Evolutionary conservation across 2,797 vertebrate genomes (phyloP).

Genomic region (Myotis findleyi): DNA sequence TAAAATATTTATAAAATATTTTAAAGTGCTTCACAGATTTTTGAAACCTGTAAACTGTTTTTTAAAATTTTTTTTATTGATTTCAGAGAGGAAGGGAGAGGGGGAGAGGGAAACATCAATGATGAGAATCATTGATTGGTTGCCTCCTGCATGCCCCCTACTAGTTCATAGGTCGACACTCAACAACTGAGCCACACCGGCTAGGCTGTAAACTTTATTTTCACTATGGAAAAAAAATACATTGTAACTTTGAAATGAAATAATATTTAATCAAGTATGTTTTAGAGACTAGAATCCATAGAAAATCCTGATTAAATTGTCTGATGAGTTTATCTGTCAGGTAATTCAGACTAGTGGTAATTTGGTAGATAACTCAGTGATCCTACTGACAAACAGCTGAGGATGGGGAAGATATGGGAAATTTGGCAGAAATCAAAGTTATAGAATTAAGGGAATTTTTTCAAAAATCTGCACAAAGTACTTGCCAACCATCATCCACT

Average conservation of each 20-base stretch:
- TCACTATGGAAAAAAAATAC: conserved; percentile 22
- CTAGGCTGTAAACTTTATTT: conserved; percentile 20
- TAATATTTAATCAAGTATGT: neutral
- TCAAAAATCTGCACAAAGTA: neutral
- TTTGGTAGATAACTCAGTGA: neutral
- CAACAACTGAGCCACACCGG: too few species aligned
- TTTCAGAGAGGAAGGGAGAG: too few species aligned
- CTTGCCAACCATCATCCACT: neutral
- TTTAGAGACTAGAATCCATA: conserved; percentile 39
- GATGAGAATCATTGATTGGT: too few species aligned
- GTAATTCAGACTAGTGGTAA: neutral
- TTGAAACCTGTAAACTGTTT: conserved; percentile 41
- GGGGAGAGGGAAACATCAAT: too few species aligned
- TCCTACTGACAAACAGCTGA: neutral
- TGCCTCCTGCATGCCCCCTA: too few species aligned
- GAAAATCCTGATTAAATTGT: conserved; percentile 50
- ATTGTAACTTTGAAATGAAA: conserved; percentile 30
- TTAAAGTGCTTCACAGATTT: conserved; percentile 9
- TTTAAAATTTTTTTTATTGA: neutral
- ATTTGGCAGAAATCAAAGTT: neutral
- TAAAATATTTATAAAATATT: conserved; percentile 42
- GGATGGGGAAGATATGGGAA: neutral
- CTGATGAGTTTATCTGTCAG: conserved; percentile 32
- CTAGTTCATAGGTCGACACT: too few species aligned
- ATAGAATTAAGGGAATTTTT: neutral